Base-by-base conservation (phyloP, 2,888 invertebrate genomes). In the Lasius platythorax region DNA sequence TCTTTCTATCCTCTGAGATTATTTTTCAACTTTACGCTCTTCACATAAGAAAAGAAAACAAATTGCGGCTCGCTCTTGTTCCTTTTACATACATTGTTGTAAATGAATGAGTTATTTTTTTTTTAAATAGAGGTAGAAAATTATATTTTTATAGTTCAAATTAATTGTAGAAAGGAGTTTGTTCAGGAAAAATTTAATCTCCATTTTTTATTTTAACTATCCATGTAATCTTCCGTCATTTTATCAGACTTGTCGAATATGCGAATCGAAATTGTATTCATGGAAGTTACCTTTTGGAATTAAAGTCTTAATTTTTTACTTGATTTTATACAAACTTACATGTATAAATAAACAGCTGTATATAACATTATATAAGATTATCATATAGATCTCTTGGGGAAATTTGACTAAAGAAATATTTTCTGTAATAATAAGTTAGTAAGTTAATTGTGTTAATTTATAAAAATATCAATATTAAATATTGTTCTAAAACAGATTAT, bases 21-120 rank as follows among this genome's bases (percentile, higher is more conserved):
- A 79, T 79, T 79, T 79, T 72, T 79, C 72, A 46, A 70, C 33
- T 72, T 79, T 8, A n/a, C 9, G 37, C 61, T 72, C 15, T 18
- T 61, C 37, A 18, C n/a, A 3, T 37, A 46, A 79, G 18, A 33
- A 46, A 37, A 12, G 28, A 12, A 58, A 15, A n/a, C n/a, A 18
- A 23, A 6, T 9, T n/a, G 18, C 30, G 1, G 4, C 1, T 6
- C 5, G 6, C 3, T 50, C 23, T 33, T 33, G 6, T 40, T 33
- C 23, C 33, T 56, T 70, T 78, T 56, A 70, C 40, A 12, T 8
- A n/a, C 12, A 5, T 23, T 0, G 8, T 28, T 12, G n/a, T 3
- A 33, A 58, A 15, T 18, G 15, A 61, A 18, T 61, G 8, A 18
- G 23, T 61, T 15, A 11, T 15, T 67, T 15, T 23, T 15, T 18